Percentiles rank a stretch among this genome's conserved stretches.
These are phyloP conservation scores for Pelecanus crispus DNA, from an alignment of 2,113 vertebrate species.

Conservation along the genomic window DNA sequence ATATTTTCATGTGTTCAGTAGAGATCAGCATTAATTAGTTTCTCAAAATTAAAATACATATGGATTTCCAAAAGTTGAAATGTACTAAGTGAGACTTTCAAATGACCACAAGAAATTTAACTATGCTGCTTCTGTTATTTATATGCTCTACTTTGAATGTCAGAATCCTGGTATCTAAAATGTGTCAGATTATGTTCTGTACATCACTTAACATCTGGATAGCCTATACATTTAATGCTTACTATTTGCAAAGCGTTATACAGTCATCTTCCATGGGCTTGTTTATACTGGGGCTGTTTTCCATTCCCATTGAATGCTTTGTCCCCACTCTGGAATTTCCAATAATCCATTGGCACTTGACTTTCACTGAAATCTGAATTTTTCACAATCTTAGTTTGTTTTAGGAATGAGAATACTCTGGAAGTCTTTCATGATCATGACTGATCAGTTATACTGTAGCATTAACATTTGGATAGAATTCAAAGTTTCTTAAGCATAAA, in stretches of 20 bases:
- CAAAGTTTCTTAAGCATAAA: background rate
- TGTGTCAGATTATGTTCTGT: background rate
- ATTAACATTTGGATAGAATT: background rate
- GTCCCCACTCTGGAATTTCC: background rate
- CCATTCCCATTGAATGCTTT: background rate
- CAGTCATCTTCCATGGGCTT: background rate
- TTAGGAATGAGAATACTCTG: background rate
- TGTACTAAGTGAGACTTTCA: background rate
- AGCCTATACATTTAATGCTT: background rate
- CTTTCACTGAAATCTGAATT: background rate
- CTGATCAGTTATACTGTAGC: background rate
- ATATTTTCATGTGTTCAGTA: background rate
- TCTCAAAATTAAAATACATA: background rate
- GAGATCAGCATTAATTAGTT: background rate
- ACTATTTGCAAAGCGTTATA: background rate
- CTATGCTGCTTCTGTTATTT: background rate
- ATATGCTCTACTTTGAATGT: background rate
- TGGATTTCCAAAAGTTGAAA: background rate
- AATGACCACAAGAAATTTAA: background rate
- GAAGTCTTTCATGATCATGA: background rate
- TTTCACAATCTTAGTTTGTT: background rate
- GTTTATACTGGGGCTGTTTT: background rate
- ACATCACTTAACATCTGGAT: background rate
- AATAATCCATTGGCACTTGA: background rate
- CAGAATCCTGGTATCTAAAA: background rate